These are phyloP conservation scores for Apteryx mantelli DNA, from an alignment of 2,113 vertebrate genomes.

Conservation along the genomic window DNA sequence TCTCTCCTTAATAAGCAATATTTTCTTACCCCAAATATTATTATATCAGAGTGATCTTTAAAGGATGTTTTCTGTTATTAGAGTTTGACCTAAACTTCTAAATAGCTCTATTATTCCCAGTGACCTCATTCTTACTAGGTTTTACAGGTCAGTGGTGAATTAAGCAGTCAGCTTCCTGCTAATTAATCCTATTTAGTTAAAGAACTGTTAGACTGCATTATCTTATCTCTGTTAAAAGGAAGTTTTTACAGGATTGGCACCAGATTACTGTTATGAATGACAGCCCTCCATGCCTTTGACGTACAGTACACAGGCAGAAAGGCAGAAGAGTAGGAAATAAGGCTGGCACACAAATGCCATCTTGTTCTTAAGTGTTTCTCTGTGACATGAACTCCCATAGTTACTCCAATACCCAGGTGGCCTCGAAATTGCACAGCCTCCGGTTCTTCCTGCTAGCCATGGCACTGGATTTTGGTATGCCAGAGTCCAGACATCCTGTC, in stretches of 20 bases:
- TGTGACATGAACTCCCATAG: not conserved
- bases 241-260: constrained; percentile 68
- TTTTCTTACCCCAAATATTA: constrained; percentile 58
- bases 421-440: not conserved
- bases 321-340: constrained; percentile 24
- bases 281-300: constrained; percentile 20
- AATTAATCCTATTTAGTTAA: constrained; percentile 79
- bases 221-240: constrained; percentile 76
- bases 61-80: constrained; percentile 45
- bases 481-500: not conserved
- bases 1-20: constrained; percentile 41
- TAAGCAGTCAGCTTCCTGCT: constrained; percentile 77
- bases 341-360: not conserved
- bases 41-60: constrained; percentile 68
- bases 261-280: constrained; percentile 66
- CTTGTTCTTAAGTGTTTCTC: not conserved
- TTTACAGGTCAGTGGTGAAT: constrained; percentile 76
- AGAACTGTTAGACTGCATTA: constrained; percentile 74
- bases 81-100: constrained; percentile 71
- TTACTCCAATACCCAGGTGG: not conserved
- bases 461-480: not conserved
- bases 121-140: constrained; percentile 64
- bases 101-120: constrained; percentile 74
- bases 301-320: not conserved
- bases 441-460: not conserved